Conservation (phyloP, 2,797 vertebrate species). For the Eurystomus glaucurus region DNA sequence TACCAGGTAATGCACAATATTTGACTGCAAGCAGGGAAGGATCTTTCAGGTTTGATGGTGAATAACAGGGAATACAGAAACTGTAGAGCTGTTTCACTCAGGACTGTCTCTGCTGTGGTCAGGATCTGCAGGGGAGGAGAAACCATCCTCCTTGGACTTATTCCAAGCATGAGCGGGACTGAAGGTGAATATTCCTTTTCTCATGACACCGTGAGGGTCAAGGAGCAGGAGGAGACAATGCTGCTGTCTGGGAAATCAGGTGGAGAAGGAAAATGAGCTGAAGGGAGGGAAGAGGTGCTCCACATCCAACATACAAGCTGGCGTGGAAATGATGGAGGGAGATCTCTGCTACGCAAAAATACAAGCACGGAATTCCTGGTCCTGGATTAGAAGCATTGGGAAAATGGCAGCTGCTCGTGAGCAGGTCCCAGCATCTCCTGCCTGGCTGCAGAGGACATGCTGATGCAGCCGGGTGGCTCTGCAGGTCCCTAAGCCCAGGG, state of each 20-base stretch:
- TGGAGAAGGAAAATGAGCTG: background rate
- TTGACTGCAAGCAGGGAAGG: background rate
- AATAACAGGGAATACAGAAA: background rate
- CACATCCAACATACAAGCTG: background rate
- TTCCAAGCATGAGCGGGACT: background rate
- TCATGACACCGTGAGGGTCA: background rate
- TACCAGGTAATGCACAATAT: background rate
- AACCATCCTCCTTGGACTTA: background rate
- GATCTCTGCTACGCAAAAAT: background rate
- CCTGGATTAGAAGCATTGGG: background rate
- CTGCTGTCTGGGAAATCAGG: background rate
- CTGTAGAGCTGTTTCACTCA: background rate
- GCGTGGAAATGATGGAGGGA: background rate
- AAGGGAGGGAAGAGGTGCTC: background rate
- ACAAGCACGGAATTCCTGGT: background rate
- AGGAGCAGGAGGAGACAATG: background rate
- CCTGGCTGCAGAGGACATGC: background rate
- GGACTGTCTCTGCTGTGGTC: background rate
- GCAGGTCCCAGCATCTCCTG: background rate
- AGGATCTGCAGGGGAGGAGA: background rate
- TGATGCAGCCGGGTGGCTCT: background rate
- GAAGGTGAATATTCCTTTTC: background rate
- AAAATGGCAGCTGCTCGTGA: background rate
- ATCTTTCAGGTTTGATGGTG: background rate
- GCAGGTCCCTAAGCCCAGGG: background rate